phyloP scores from a whole-genome alignment of 2,113 vertebrate genomes.

The Mionectes macconnelli region DNA sequence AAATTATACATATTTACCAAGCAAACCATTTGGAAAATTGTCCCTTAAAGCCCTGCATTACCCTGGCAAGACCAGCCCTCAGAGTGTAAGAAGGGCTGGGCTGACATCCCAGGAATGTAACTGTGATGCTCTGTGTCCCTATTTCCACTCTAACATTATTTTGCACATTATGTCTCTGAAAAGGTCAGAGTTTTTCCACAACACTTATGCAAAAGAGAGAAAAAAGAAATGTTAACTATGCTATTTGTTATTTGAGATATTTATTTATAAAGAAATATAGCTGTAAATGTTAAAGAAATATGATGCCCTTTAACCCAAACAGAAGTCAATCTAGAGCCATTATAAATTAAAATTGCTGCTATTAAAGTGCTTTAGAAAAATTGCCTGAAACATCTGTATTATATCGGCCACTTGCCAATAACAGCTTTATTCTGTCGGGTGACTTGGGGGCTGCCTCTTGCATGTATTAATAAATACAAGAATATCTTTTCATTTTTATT shows the following conservation, averaged over 20 bases:
- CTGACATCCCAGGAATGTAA: constrained; percentile 69
- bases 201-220: constrained; percentile 80
- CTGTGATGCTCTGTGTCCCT: constrained; percentile 76
- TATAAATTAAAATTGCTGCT: constrained; percentile 79
- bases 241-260: constrained; percentile 78
- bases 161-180: constrained; percentile 78
- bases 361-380: constrained; percentile 83
- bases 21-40: constrained; percentile 60
- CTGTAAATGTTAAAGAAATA: constrained; percentile 79
- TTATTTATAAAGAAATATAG: constrained; percentile 80
- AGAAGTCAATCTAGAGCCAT: constrained; percentile 77
- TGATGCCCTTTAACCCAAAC: constrained; percentile 72
- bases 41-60: constrained; percentile 40
- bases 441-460: constrained; percentile 80
- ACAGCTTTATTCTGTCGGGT: constrained; percentile 83
- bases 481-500: constrained; percentile 50
- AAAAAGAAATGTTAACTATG: constrained; percentile 69
- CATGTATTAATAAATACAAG: constrained; percentile 76
- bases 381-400: constrained; percentile 79
- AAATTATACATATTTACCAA: constrained; percentile 41
- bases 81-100: constrained; percentile 39
- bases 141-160: constrained; percentile 72
- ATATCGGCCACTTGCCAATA: constrained; percentile 77
- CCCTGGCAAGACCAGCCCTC: constrained; percentile 54
- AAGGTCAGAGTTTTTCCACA: constrained; percentile 71